These are phyloP conservation scores for Drosophila subsilvestris DNA, from an alignment of 2,888 invertebrate genomes.

Conservation along the genomic window DNA sequence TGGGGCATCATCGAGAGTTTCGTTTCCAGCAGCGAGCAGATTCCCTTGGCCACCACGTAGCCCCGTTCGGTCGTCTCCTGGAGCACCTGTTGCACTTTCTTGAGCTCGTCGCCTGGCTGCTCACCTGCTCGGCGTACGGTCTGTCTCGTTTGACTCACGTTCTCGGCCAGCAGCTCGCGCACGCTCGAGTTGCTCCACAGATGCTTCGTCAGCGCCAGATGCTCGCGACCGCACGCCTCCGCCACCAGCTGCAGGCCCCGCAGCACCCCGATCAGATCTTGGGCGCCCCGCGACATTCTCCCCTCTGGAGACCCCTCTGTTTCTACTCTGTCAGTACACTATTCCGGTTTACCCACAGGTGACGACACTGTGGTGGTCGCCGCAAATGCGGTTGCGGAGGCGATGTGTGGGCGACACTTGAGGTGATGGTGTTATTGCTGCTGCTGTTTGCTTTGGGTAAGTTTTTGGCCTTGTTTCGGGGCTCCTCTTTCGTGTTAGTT, in stretches of 20 bases:
- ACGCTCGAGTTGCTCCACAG: slow-evolving; percentile 90
- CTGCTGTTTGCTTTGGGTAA: neutral
- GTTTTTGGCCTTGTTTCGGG: neutral
- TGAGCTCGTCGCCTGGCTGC: slow-evolving; percentile 81
- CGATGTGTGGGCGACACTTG: neutral
- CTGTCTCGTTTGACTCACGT: slow-evolving; percentile 66
- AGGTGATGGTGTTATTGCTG: neutral
- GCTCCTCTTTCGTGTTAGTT: neutral
- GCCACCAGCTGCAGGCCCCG: slow-evolving; percentile 89
- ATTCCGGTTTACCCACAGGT: neutral
- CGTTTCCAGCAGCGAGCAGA: slow-evolving; percentile 86
- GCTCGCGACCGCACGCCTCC: slow-evolving; percentile 88
- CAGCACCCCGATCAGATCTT: slow-evolving; percentile 88
- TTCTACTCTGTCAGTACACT: too few species aligned
- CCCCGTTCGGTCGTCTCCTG: slow-evolving; percentile 87
- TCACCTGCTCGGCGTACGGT: slow-evolving; percentile 62
- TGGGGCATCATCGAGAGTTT: slow-evolving; percentile 49
- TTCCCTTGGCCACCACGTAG: slow-evolving; percentile 89
- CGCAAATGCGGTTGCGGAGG: neutral
- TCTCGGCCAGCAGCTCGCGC: slow-evolving; percentile 84
- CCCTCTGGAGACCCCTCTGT: neutral
- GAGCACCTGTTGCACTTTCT: slow-evolving; percentile 84
- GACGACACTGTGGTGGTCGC: neutral
- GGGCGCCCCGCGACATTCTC: slow-evolving; percentile 83
- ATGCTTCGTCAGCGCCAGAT: slow-evolving; percentile 86